These are phyloP conservation scores for Netelia fuscicornis DNA, from an alignment of 2,888 invertebrate genomes.

Conservation along the genomic window DNA sequence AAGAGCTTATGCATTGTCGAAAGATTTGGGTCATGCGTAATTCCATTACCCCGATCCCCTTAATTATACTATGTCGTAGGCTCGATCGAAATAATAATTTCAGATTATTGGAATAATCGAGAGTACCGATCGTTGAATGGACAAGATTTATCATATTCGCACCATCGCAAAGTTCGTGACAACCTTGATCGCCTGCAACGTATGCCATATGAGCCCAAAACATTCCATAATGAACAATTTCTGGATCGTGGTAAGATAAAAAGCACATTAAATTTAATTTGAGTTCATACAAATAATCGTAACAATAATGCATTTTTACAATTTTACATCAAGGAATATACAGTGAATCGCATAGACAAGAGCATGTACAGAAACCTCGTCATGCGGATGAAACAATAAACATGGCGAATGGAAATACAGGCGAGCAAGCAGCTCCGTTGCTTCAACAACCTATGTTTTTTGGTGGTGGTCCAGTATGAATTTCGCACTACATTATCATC, in stretches of 20 bases:
- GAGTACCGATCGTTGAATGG: slow-evolving; percentile 44
- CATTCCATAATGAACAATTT: no score
- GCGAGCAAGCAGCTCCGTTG: slow-evolving; percentile 50
- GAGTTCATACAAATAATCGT: no score
- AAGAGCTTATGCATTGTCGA: slow-evolving; percentile 42
- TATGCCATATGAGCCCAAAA: background rate
- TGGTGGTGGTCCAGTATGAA: slow-evolving; percentile 54
- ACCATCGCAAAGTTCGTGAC: slow-evolving; percentile 37
- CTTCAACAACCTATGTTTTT: slow-evolving; percentile 58
- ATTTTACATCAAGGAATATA: slow-evolving; percentile 1
- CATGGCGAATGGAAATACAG: slow-evolving; percentile 16
- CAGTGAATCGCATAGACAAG: slow-evolving; percentile 26
- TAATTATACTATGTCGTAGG: background rate
- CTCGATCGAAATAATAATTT: slow-evolving; percentile 36
- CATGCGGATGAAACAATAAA: slow-evolving; percentile 32
- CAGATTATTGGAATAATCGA: slow-evolving; percentile 54
- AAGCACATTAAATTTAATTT: no score
- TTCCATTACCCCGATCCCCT: slow-evolving; percentile 74
- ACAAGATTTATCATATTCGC: background rate
- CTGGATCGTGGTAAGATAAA: no score
- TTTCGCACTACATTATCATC: background rate
- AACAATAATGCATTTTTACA: no score
- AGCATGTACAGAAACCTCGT: slow-evolving; percentile 8
- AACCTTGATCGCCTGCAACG: slow-evolving; percentile 10
- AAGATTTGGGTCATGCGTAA: slow-evolving; percentile 72